Percentiles rank a stretch among this genome's conserved stretches.
Conservation (phyloP, 2,797 vertebrate species). For the Lagodon rhomboides region DNA sequence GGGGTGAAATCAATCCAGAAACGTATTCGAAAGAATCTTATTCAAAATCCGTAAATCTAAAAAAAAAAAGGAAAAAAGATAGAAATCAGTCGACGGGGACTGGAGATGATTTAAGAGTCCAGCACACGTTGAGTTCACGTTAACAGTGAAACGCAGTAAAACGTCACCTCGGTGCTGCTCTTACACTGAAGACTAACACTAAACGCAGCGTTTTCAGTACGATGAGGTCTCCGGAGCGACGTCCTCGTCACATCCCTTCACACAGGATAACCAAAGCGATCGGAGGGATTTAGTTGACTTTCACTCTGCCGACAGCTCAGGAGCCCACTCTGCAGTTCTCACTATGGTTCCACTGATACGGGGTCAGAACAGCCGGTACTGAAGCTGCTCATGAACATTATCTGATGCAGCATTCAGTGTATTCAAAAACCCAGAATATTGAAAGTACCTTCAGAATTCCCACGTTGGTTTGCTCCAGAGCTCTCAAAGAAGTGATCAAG, state of each 20-base stretch:
- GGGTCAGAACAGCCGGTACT: background rate
- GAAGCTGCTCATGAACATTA: conserved; percentile 8
- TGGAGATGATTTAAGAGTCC: conserved; percentile 5
- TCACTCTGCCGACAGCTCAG: conserved; percentile 60
- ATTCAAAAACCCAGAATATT: background rate
- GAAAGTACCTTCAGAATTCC: background rate
- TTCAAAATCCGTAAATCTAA: conserved; percentile 35
- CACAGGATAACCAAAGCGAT: conserved; percentile 54
- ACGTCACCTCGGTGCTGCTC: conserved; percentile 32
- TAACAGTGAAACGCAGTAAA: conserved; percentile 25
- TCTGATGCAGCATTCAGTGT: background rate
- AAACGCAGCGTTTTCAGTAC: conserved; percentile 14
- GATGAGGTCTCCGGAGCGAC: background rate
- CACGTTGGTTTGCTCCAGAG: no score
- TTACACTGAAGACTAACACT: conserved; percentile 3
- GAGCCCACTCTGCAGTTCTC: conserved; percentile 51
- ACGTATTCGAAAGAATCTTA: conserved; percentile 23
- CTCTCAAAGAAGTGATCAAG: background rate
- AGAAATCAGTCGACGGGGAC: conserved; percentile 9
- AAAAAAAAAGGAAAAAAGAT: background rate
- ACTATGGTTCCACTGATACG: conserved; percentile 4
- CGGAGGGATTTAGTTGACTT: conserved; percentile 22
- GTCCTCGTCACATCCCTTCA: conserved; percentile 1
- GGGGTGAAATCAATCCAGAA: conserved; percentile 37
- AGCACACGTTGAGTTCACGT: conserved; percentile 2